Evolutionary conservation across 2,797 vertebrate species (phyloP).

Genomic region (Pseudotriccus pelzelni): DNA sequence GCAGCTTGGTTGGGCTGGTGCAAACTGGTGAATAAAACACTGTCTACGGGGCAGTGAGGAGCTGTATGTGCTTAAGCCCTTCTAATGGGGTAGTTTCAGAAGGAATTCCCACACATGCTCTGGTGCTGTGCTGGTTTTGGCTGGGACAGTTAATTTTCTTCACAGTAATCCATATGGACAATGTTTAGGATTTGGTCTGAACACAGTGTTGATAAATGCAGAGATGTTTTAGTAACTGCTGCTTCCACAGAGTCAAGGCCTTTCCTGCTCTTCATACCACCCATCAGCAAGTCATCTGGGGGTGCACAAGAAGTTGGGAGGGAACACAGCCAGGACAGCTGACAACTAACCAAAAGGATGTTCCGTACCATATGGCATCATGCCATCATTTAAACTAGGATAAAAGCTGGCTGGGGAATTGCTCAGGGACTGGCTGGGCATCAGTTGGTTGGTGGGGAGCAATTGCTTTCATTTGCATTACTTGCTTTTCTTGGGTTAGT

Average conservation of each 20-base stretch:
- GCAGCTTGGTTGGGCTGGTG: neutral
- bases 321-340: neutral
- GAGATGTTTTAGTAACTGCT: neutral
- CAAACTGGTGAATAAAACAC: neutral
- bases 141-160: neutral
- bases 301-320: neutral
- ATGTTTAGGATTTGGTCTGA: neutral
- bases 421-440: neutral
- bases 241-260: neutral
- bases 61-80: neutral
- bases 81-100: neutral
- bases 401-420: neutral
- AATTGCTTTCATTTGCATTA: neutral
- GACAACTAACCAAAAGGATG: neutral
- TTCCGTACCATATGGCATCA: neutral
- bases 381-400: neutral
- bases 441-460: neutral
- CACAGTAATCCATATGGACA: neutral
- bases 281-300: neutral
- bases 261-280: neutral
- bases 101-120: neutral
- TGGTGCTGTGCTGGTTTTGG: neutral
- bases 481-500: neutral
- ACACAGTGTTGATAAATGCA: neutral
- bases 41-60: rapidly evolving